These are phyloP conservation scores for Odontamblyopus lacepedii DNA, from an alignment of 2,797 vertebrate genomes.

Conservation along the genomic window DNA sequence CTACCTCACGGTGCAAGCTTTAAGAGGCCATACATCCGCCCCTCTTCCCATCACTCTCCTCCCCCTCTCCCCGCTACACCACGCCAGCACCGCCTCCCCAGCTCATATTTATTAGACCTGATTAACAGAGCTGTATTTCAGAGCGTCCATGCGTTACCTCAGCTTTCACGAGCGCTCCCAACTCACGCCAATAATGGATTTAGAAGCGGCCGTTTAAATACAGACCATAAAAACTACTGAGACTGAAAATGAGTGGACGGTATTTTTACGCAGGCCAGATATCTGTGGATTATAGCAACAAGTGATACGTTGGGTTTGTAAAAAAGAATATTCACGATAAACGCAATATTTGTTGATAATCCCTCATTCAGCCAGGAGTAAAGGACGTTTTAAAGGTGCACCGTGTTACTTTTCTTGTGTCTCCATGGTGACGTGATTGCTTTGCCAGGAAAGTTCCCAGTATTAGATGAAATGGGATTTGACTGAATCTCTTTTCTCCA, in stretches of 20 bases:
- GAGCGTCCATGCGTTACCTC: constrained; percentile 34
- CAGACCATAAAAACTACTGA: constrained; percentile 56
- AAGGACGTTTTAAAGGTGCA: neutral
- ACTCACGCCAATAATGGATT: constrained; percentile 48
- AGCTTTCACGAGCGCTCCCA: constrained; percentile 39
- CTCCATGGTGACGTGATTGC: no score
- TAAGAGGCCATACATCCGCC: constrained; percentile 37
- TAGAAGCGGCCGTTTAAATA: constrained; percentile 55
- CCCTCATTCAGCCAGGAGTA: neutral
- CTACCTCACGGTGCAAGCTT: constrained; percentile 49
- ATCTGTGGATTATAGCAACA: constrained; percentile 24
- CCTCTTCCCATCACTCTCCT: constrained; percentile 38
- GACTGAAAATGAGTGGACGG: constrained; percentile 63
- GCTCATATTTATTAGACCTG: constrained; percentile 48
- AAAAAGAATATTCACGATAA: neutral
- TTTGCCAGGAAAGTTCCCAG: neutral
- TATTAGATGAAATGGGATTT: no score
- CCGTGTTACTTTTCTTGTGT: neutral
- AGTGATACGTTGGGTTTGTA: constrained; percentile 16
- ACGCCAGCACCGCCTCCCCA: neutral
- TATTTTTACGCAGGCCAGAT: constrained; percentile 53
- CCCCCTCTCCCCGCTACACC: constrained; percentile 24
- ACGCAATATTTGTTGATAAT: neutral
- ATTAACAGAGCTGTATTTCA: constrained; percentile 56
- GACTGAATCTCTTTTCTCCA: no score